Evolutionary conservation across 2,888 invertebrate species (phyloP), one percentile per base, ranked within the genome.

Genomic region (Cephonodes hylas): DNA sequence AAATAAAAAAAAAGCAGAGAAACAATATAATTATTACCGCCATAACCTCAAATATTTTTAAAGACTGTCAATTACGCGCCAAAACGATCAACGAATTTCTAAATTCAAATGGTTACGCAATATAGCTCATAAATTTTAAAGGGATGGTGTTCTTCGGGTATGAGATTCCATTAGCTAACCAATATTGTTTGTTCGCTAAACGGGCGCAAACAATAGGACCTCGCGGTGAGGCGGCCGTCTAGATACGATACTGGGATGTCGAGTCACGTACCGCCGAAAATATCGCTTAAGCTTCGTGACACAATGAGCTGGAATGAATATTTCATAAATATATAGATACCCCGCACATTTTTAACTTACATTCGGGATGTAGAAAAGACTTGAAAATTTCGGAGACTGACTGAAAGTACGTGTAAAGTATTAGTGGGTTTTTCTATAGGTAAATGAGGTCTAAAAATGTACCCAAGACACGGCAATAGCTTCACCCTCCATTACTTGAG

Each of bases 251-350:
- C 38, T 56, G 67, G 63, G 64, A 79, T 80, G 80, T 79, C 57
- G 8, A 61, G 79, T 80, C 80, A 80, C 80, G 80, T 71, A 63
- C 66, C 3, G 59, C 61, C 65, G 60, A 45, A 75, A 70, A 59
- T 66, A 65, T 62, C 27, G 48, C 53, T 45, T 60, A 22, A 64
- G 63, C 67, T 46, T 13, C 10, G 72, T 23, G 65, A 56, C 59
- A 68, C 71, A 74, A 60, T 60, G 63, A 63, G 70, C 10, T 8
- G 15, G 8, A 31, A 38, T 13, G n/a, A n/a, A n/a, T n/a, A n/a
- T n/a, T n/a, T n/a, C n/a, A n/a, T n/a, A n/a, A n/a, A n/a, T n/a
- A n/a, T n/a, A n/a, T n/a, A n/a, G n/a, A n/a, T n/a, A n/a, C n/a
- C n/a, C n/a, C n/a, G n/a, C n/a, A n/a, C n/a, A n/a, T n/a, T n/a